These are phyloP conservation scores for Mustelus asterias DNA, from an alignment of 2,113 vertebrate species.

Conservation along the genomic window DNA sequence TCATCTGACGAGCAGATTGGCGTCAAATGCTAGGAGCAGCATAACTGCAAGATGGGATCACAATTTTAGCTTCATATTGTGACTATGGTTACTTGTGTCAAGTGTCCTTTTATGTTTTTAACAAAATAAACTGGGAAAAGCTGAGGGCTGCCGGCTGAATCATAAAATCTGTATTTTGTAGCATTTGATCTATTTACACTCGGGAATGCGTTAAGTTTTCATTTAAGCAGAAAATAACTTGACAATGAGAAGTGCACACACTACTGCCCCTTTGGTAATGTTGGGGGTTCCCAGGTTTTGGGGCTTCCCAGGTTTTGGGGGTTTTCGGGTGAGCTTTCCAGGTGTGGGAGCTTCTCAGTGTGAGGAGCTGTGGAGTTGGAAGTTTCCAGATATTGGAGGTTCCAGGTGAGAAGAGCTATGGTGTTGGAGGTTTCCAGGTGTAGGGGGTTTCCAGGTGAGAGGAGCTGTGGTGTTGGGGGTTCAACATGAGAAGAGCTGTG, in stretches of 20 bases:
- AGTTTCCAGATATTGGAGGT: too few relatives aligned
- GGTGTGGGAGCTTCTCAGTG: too few relatives aligned
- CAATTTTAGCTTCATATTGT: neutral
- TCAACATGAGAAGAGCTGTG: too few relatives aligned
- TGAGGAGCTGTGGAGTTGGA: too few relatives aligned
- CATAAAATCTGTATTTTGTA: neutral
- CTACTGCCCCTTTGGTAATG: neutral
- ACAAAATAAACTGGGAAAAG: neutral
- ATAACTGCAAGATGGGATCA: neutral
- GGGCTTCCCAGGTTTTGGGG: too few relatives aligned
- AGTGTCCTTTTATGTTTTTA: neutral
- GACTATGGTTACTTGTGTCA: neutral
- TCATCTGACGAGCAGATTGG: neutral
- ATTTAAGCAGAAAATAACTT: neutral
- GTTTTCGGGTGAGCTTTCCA: neutral
- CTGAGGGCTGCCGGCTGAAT: neutral
- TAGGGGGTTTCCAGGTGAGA: too few relatives aligned
- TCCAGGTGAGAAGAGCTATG: too few relatives aligned
- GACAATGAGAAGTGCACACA: neutral
- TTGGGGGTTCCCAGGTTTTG: too few relatives aligned
- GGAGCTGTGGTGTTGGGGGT: too few relatives aligned
- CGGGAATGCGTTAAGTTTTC: neutral
- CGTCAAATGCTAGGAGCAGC: neutral
- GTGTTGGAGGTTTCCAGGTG: too few relatives aligned
- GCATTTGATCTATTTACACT: neutral